Evolutionary conservation across 2,888 invertebrate species (phyloP).

Genomic region (Orthosia gracilis): DNA sequence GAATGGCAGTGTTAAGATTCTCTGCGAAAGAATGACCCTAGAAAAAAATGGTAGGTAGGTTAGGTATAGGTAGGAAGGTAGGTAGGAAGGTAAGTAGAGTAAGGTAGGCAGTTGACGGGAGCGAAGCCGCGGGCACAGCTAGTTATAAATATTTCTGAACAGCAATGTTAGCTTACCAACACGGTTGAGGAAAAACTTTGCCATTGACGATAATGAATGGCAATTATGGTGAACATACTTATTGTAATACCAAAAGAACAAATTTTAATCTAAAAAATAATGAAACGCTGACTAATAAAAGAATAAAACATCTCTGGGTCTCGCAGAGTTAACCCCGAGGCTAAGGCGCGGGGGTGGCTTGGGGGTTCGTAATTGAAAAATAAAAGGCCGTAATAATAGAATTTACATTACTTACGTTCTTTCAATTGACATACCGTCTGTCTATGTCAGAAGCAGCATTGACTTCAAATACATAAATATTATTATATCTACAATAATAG

Average conservation of each 20-base stretch:
- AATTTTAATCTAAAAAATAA: constrained; percentile 61
- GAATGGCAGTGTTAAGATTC: no score
- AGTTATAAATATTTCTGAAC: not conserved
- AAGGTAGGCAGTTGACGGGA: no score
- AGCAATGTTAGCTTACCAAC: not conserved
- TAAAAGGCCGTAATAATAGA: constrained; percentile 91
- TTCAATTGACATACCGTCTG: constrained; percentile 87
- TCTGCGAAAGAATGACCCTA: no score
- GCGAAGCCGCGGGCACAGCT: no score
- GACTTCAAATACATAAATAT: constrained; percentile 74
- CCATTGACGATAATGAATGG: not conserved
- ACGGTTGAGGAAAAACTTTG: no score
- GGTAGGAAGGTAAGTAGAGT: no score
- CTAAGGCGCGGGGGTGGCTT: constrained; percentile 75
- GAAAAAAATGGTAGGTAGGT: no score
- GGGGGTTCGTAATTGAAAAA: constrained; percentile 90
- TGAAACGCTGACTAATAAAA: constrained; percentile 68
- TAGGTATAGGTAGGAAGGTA: no score
- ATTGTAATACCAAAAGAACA: constrained; percentile 7
- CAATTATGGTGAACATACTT: not conserved
- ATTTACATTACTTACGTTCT: constrained; percentile 90
- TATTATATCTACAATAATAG: constrained; percentile 71
- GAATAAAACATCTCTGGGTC: constrained; percentile 76
- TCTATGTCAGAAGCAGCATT: constrained; percentile 87
- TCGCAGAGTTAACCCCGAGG: constrained; percentile 86